Evolutionary conservation across 2,888 invertebrate species (phyloP).

Genomic region (Eustalomyia histrio): DNA sequence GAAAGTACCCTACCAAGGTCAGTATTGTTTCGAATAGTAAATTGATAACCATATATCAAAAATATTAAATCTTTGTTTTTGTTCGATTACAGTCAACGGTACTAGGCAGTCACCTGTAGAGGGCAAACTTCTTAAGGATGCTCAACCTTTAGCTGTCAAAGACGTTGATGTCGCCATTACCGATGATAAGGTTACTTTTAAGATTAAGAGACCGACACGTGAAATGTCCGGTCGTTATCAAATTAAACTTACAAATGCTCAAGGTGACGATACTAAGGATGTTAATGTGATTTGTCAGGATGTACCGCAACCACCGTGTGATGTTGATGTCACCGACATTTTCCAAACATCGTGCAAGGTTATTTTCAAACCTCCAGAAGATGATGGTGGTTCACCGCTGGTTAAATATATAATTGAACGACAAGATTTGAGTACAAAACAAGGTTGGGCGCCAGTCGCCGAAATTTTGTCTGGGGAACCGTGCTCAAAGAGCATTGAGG

Average conservation of each 20-base stretch:
- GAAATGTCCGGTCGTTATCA: slow-evolving; percentile 95
- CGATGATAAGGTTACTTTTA: slow-evolving; percentile 94
- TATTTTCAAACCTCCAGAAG: slow-evolving; percentile 90
- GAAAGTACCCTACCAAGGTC: slow-evolving; percentile 92
- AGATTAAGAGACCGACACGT: slow-evolving; percentile 93
- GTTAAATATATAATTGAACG: slow-evolving; percentile 93
- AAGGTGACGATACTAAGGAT: slow-evolving; percentile 93
- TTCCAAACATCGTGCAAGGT: slow-evolving; percentile 94
- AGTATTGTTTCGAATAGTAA: slow-evolving; percentile 59
- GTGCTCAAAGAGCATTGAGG: slow-evolving; percentile 89
- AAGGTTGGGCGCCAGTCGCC: slow-evolving; percentile 93
- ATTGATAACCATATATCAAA: background rate
- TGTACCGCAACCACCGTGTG: slow-evolving; percentile 91
- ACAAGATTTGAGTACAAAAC: slow-evolving; percentile 86
- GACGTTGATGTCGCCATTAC: slow-evolving; percentile 96
- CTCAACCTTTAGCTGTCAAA: slow-evolving; percentile 91
- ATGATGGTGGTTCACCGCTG: slow-evolving; percentile 93
- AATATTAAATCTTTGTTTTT: background rate
- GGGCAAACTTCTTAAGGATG: slow-evolving; percentile 94
- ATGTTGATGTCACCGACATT: slow-evolving; percentile 91
- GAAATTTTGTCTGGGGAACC: slow-evolving; percentile 88
- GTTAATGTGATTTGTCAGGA: slow-evolving; percentile 93
- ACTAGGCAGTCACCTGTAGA: slow-evolving; percentile 93
- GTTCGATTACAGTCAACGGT: slow-evolving; percentile 85
- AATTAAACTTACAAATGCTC: slow-evolving; percentile 94